A percentile compares a stretch with the other conserved stretches of the same genome.
These are phyloP conservation scores for Eulemur rufifrons DNA, from an alignment of 2,113 vertebrate genomes.

Conservation along the genomic window DNA sequence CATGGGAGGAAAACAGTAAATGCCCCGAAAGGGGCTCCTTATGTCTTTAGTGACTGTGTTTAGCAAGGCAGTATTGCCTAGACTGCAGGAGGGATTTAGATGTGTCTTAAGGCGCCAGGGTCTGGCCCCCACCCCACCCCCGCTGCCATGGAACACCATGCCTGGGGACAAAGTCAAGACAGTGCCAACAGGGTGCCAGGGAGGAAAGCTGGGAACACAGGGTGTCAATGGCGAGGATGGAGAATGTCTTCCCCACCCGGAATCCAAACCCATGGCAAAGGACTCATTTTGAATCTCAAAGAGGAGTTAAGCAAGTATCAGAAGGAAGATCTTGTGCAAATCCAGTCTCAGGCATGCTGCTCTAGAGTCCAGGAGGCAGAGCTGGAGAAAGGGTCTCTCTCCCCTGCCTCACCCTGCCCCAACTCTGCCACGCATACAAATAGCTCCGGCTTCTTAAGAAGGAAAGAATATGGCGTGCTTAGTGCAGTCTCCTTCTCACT, in stretches of 20 bases:
- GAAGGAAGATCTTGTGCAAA: neutral
- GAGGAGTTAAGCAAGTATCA: neutral
- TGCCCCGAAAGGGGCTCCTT: neutral
- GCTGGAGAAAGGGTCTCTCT: neutral
- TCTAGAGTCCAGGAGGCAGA: neutral
- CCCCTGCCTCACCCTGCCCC: neutral
- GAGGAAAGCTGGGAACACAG: neutral
- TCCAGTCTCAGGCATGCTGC: neutral
- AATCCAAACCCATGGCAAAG: neutral
- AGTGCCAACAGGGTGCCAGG: fast-evolving
- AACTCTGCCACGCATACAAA: fast-evolving
- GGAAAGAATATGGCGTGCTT: neutral
- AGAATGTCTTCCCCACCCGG: too few relatives aligned
- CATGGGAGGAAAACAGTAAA: neutral
- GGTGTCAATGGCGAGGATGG: neutral
- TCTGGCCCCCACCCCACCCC: neutral
- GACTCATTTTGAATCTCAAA: neutral
- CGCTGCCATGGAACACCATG: neutral
- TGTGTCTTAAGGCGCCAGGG: neutral
- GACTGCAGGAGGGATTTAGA: neutral
- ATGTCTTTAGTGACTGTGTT: neutral
- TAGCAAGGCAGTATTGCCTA: neutral
- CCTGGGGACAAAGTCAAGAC: neutral
- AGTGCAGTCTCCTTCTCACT: neutral
- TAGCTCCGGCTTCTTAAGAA: neutral